These are phyloP conservation scores for Drosophila azteca DNA, from an alignment of 1,140 invertebrate species.

Conservation along the genomic window DNA sequence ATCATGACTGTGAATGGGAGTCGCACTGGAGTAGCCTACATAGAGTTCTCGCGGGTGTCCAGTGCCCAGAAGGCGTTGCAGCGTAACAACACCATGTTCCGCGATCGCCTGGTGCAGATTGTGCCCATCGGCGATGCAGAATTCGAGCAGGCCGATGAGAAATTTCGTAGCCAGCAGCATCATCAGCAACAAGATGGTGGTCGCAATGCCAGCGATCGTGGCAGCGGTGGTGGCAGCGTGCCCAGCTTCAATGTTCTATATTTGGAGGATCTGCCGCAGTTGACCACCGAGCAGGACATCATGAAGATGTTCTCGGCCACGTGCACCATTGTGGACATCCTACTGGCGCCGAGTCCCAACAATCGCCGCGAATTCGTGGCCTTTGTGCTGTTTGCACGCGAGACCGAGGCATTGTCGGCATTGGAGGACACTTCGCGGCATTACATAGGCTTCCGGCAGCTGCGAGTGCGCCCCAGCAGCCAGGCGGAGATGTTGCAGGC, in stretches of 20 bases:
- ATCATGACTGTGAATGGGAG: constrained; percentile 91
- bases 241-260: constrained; percentile 85
- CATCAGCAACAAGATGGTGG: constrained; percentile 7
- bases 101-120: constrained; percentile 84
- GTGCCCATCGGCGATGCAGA: constrained; percentile 66
- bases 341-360: constrained; percentile 86
- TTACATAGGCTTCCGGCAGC: constrained; percentile 85
- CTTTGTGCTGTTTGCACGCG: constrained; percentile 89
- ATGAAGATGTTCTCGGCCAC: constrained; percentile 89
- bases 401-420: constrained; percentile 88
- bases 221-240: constrained; percentile 8
- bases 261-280: constrained; percentile 89
- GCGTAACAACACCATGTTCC: constrained; percentile 85
- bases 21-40: constrained; percentile 90
- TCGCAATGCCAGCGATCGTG: constrained; percentile 7
- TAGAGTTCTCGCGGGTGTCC: constrained; percentile 89
- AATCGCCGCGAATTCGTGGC: constrained; percentile 86
- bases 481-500: constrained; percentile 85
- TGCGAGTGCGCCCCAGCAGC: constrained; percentile 85
- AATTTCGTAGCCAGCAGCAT: constrained; percentile 23
- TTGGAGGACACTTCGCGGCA: constrained; percentile 85
- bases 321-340: constrained; percentile 89
- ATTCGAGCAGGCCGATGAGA: constrained; percentile 69
- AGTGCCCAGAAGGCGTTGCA: constrained; percentile 89
- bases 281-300: constrained; percentile 90